Conservation (phyloP, 2,797 vertebrate genomes). For the Ctenosaura bakeri region DNA sequence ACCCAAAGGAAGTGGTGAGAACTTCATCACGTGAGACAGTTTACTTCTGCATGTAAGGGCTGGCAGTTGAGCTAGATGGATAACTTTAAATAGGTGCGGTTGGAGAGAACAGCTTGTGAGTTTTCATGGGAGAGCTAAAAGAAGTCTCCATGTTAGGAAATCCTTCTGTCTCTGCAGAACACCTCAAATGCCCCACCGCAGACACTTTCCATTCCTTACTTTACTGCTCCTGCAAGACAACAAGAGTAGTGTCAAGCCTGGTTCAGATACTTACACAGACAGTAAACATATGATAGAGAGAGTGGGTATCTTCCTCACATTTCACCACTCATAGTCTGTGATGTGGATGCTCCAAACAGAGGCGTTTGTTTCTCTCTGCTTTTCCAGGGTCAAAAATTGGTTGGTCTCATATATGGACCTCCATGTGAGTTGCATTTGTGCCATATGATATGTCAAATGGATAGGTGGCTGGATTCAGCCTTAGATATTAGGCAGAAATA, state of each 20-base stretch:
- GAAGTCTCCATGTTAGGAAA: slow-evolving; percentile 9
- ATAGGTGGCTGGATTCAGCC: not conserved
- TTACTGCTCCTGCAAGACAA: not conserved
- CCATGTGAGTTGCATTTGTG: not conserved
- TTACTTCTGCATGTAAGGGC: not conserved
- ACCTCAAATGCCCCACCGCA: not conserved
- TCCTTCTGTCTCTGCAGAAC: not conserved
- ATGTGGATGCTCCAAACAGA: not conserved
- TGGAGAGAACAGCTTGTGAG: not conserved
- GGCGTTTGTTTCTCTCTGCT: not conserved
- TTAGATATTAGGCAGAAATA: too few species aligned
- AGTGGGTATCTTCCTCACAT: not conserved
- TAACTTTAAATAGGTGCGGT: slow-evolving; percentile 34
- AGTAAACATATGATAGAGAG: not conserved
- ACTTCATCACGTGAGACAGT: slow-evolving; percentile 56
- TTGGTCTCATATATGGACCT: not conserved
- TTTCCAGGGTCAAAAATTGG: not conserved
- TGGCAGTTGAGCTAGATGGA: not conserved
- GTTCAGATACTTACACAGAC: not conserved
- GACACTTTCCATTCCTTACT: not conserved
- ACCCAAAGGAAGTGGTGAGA: not conserved
- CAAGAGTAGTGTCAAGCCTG: not conserved
- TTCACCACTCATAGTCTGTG: not conserved
- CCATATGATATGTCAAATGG: not conserved
- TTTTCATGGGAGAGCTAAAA: slow-evolving; percentile 11